phyloP scores from a whole-genome alignment of 2,113 vertebrate species.

The Podarcis cretensis region DNA sequence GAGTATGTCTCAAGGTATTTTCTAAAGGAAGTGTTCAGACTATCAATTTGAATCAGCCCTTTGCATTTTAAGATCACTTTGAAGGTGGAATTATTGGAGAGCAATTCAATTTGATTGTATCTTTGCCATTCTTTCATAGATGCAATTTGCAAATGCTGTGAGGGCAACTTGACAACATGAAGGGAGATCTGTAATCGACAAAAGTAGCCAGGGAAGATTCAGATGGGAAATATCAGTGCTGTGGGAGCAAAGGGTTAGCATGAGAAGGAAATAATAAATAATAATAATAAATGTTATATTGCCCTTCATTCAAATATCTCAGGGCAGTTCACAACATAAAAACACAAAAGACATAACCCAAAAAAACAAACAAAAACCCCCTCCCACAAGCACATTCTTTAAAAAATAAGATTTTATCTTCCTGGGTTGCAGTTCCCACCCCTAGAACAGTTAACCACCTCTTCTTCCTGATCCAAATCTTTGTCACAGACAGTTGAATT shows the following conservation, averaged over 20 bases:
- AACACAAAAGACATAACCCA: too few relatives aligned
- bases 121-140: neutral
- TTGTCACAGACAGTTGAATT: too few relatives aligned
- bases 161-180: neutral
- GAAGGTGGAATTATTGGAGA: neutral
- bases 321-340: too few relatives aligned
- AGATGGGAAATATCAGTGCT: neutral
- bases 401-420: neutral
- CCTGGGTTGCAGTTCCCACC: neutral
- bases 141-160: neutral
- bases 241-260: neutral
- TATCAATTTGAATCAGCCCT: neutral
- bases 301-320: neutral
- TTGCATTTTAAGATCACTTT: neutral
- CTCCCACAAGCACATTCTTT: too few relatives aligned
- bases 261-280: too few relatives aligned
- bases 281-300: too few relatives aligned
- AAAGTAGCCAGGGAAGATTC: neutral
- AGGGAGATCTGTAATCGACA: neutral
- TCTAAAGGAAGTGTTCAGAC: neutral
- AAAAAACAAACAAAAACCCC: too few relatives aligned
- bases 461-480: neutral
- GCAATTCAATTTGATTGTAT: too few relatives aligned
- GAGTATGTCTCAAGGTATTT: slow-evolving; percentile 12
- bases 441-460: neutral